Conservation (phyloP, 1,140 invertebrate genomes). For the Physella acuta region DNA sequence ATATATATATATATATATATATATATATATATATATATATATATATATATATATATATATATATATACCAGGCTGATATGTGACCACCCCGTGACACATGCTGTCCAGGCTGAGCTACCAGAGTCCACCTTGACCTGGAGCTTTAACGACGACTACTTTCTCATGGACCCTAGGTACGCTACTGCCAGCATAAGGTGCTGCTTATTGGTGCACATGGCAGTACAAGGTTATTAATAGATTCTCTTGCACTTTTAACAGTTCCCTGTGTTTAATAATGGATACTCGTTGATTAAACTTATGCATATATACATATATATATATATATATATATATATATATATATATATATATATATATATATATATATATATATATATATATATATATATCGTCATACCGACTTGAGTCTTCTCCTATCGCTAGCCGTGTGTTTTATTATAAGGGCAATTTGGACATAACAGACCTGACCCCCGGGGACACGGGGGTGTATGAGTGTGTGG, state of each 20-base stretch:
- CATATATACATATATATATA: constrained; percentile 2
- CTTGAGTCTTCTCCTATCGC: not conserved
- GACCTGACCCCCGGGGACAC: constrained; percentile 12
- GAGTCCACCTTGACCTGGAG: not conserved
- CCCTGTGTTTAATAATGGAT: not conserved
- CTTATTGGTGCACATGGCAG: not conserved
- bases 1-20: too few relatives aligned
- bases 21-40: too few relatives aligned
- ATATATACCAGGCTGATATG: constrained; percentile 4
- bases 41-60: too few relatives aligned
- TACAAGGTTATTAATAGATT: not conserved
- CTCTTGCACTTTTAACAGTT: not conserved
- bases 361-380: constrained; percentile 16
- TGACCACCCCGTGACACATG: not conserved
- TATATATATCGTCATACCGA: not conserved
- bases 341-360: constrained; percentile 14
- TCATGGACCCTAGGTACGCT: constrained; percentile 12
- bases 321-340: constrained; percentile 9
- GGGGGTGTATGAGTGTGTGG: constrained; percentile 5
- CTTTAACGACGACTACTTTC: not conserved
- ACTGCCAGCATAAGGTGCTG: not conserved
- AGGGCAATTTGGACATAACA: constrained; percentile 13
- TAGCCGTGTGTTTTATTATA: constrained; percentile 6
- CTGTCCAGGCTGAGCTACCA: not conserved
- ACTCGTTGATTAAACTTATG: not conserved